Percentiles rank a stretch among this genome's conserved stretches.
phyloP scores from a whole-genome alignment of 2,113 vertebrate species.

The Procavia capensis region DNA sequence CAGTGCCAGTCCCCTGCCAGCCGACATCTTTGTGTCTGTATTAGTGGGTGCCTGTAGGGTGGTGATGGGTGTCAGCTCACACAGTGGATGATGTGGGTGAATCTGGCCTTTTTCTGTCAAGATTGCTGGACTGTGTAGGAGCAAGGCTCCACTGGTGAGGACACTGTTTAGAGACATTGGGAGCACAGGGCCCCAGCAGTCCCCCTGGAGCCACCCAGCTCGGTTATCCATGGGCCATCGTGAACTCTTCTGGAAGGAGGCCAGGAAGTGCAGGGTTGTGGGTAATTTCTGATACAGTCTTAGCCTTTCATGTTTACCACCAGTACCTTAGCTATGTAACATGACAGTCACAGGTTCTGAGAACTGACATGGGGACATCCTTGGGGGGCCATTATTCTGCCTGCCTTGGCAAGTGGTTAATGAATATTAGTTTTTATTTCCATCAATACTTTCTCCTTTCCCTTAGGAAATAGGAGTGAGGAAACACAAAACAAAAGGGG shows the following conservation, averaged over 20 bases:
- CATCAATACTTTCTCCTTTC: not conserved
- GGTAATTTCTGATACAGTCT: slow-evolving; percentile 44
- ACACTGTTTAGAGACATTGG: not conserved
- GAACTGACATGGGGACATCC: not conserved
- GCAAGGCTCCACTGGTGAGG: not conserved
- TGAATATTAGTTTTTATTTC: not conserved
- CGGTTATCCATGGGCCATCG: not conserved
- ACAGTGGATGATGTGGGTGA: not conserved
- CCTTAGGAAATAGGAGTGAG: not conserved
- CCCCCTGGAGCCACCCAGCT: not conserved
- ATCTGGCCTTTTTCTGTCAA: not conserved
- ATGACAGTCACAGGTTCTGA: not conserved
- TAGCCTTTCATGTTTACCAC: slow-evolving; percentile 43
- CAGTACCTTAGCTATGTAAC: not conserved
- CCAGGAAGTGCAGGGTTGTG: not conserved
- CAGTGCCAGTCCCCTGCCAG: not conserved
- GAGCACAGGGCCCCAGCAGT: not conserved
- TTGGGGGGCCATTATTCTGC: not conserved
- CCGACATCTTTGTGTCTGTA: not conserved
- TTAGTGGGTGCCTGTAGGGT: not conserved
- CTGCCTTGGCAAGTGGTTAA: not conserved
- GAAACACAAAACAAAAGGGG: not conserved
- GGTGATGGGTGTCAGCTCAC: not conserved
- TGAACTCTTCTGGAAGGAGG: not conserved
- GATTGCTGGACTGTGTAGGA: not conserved